A percentile compares a stretch with the other conserved stretches of the same genome.
These are phyloP conservation scores for Drosophila pruinosa DNA, from an alignment of 1,140 invertebrate species.

Conservation along the genomic window DNA sequence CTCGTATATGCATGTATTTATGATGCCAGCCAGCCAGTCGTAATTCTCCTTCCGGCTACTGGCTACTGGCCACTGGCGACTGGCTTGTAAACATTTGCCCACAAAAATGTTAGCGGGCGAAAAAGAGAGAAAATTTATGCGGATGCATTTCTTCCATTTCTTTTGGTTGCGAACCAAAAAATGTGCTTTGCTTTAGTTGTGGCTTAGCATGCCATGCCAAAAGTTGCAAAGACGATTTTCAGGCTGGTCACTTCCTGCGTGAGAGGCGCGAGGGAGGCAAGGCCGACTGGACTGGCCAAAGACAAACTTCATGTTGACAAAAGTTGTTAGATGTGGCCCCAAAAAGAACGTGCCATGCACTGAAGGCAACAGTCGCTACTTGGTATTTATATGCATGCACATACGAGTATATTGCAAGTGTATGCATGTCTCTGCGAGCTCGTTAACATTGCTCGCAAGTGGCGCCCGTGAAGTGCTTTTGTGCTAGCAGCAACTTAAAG, in stretches of 20 bases:
- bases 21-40: background rate
- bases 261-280: background rate
- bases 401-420: constrained; percentile 59
- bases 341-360: background rate
- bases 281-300: constrained; percentile 3
- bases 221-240: constrained; percentile 4
- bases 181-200: background rate
- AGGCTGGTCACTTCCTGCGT: background rate
- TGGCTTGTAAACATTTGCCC: constrained; percentile 20
- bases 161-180: background rate
- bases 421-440: constrained; percentile 31
- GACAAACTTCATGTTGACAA: constrained; percentile 50
- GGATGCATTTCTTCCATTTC: constrained; percentile 31
- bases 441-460: constrained; percentile 73
- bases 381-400: constrained; percentile 63
- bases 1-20: background rate
- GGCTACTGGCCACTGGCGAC: background rate
- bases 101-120: background rate
- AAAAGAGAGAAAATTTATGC: constrained; percentile 3
- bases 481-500: constrained; percentile 45
- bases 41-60: background rate
- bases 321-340: constrained; percentile 40
- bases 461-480: constrained; percentile 62
- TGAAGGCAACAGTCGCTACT: constrained; percentile 39
- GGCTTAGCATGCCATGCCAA: background rate